Evolutionary conservation across 2,888 invertebrate species (phyloP).

Genomic region (Trisateles emortualis): DNA sequence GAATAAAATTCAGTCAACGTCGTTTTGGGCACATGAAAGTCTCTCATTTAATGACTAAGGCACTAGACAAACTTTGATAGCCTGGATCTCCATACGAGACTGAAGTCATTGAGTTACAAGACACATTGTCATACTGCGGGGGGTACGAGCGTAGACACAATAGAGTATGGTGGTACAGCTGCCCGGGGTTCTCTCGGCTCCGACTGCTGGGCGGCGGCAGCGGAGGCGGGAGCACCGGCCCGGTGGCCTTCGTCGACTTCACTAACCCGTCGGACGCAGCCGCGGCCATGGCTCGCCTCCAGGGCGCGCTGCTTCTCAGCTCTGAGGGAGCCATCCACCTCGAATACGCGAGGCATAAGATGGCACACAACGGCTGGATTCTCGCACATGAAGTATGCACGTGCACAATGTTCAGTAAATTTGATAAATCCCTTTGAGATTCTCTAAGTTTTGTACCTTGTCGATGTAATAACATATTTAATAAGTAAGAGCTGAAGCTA

Average conservation of each 20-base stretch:
- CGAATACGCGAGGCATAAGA: slow-evolving; percentile 99
- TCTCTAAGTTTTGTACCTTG: slow-evolving; percentile 16
- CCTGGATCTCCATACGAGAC: slow-evolving; percentile 33
- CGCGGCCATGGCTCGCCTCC: slow-evolving; percentile 96
- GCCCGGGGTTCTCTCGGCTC: slow-evolving; percentile 99
- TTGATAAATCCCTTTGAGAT: slow-evolving; percentile 18
- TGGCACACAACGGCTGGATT: slow-evolving; percentile 91
- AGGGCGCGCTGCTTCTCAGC: slow-evolving; percentile 98
- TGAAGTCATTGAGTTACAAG: slow-evolving; percentile 28
- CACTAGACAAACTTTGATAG: slow-evolving; percentile 18
- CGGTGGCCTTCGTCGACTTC: slow-evolving; percentile 99
- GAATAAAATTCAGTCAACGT: slow-evolving; percentile 19
- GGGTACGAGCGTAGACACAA: slow-evolving; percentile 77
- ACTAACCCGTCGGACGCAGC: slow-evolving; percentile 96
- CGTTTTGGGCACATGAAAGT: slow-evolving; percentile 1
- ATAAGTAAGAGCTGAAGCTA: background rate
- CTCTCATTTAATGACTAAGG: background rate
- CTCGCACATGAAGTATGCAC: slow-evolving; percentile 86
- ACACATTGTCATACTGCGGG: slow-evolving; percentile 57
- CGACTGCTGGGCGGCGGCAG: slow-evolving; percentile 96
- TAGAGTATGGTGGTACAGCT: slow-evolving; percentile 91
- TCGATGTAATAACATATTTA: background rate
- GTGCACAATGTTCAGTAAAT: slow-evolving; percentile 64
- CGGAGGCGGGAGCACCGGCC: slow-evolving; percentile 87
- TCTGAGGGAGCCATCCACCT: slow-evolving; percentile 99